A percentile compares a stretch with the other conserved stretches of the same genome.
Conservation (phyloP, 2,888 invertebrate genomes). For the Pristionchus maxplancki region DNA sequence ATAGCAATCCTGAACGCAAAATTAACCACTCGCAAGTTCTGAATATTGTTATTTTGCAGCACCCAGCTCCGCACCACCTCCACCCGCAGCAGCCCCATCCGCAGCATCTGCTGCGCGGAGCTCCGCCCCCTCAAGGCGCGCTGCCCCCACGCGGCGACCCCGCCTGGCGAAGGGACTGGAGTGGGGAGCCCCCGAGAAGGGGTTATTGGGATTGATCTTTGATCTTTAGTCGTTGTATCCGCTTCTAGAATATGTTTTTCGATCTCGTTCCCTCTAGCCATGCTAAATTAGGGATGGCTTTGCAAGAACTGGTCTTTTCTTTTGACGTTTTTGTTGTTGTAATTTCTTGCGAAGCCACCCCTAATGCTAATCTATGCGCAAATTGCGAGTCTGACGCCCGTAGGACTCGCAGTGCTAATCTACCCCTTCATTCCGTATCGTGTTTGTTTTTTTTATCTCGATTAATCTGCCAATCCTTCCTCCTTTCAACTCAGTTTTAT, state of each 20-base stretch:
- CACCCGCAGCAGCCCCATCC: neutral
- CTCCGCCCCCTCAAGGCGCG: neutral
- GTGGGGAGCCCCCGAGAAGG: neutral
- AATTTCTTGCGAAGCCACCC: too few species aligned
- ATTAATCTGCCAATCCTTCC: neutral
- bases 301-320: too few species aligned
- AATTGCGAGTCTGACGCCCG: neutral
- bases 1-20: too few species aligned
- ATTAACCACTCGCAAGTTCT: too few species aligned
- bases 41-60: too few species aligned
- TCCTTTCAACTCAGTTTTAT: neutral
- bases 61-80: neutral
- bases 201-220: slow-evolving; percentile 22
- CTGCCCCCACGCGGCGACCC: neutral
- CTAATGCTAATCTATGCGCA: neutral
- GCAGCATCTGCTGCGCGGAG: neutral
- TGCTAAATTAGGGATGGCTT: too few species aligned
- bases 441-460: neutral
- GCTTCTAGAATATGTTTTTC: neutral
- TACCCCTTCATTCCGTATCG: neutral
- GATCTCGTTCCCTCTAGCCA: neutral
- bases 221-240: neutral
- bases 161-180: neutral
- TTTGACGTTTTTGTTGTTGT: too few species aligned
- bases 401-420: neutral